phyloP scores from a whole-genome alignment of 2,113 vertebrate genomes.

The Callochromis pleurospilus region DNA sequence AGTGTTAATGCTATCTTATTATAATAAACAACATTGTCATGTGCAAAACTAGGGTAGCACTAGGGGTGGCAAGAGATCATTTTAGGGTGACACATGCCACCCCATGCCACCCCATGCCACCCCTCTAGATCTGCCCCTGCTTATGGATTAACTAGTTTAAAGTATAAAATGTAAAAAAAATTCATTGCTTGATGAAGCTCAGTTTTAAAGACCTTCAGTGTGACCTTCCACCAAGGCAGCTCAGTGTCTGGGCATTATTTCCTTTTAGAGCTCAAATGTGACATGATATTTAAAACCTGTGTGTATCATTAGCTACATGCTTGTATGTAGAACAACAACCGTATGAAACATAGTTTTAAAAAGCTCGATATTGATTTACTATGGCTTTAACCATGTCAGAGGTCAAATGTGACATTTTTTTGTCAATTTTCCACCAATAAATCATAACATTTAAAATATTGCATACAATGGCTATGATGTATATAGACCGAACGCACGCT shows the following conservation, averaged over 20 bases:
- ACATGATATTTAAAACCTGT: neutral
- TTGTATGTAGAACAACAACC: neutral
- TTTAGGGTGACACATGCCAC: neutral
- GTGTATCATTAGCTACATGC: neutral
- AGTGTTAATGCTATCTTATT: neutral
- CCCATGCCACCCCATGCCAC: neutral
- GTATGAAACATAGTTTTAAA: neutral
- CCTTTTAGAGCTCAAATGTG: neutral
- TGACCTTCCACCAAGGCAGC: neutral
- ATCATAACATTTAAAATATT: neutral
- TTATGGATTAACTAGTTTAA: neutral
- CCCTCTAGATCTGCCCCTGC: neutral
- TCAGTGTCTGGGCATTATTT: neutral
- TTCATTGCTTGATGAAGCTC: neutral
- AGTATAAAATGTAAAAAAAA: neutral
- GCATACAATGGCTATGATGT: neutral
- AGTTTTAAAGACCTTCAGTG: neutral
- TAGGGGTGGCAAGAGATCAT: neutral
- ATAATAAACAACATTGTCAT: neutral
- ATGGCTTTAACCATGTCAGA: neutral
- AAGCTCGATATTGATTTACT: neutral
- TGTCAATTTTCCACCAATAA: neutral
- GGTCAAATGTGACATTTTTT: neutral
- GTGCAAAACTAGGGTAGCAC: neutral
- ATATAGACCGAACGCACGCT: fast-evolving